Conservation (phyloP, 2,113 vertebrate species). For the Candoia aspera region DNA sequence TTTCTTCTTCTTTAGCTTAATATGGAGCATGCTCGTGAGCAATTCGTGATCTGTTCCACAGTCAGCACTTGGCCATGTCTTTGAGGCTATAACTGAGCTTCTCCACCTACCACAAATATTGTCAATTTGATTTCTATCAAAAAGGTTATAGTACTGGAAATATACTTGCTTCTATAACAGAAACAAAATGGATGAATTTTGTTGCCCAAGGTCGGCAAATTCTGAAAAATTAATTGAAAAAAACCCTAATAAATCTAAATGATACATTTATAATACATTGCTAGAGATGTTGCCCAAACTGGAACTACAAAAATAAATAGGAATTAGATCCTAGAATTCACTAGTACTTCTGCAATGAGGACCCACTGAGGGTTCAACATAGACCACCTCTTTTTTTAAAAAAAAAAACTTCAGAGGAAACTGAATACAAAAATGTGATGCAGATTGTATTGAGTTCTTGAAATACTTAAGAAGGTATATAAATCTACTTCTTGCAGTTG, state of each 20-base stretch:
- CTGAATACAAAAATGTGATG: neutral
- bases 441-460: neutral
- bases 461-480: neutral
- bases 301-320: neutral
- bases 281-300: neutral
- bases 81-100: neutral
- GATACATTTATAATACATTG: neutral
- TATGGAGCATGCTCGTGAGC: neutral
- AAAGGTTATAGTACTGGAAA: neutral
- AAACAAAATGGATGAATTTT: neutral
- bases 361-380: neutral
- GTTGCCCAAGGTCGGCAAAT: neutral
- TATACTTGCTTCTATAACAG: neutral
- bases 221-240: constrained; percentile 9
- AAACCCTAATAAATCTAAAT: neutral
- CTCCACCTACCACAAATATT: neutral
- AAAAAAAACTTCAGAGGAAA: neutral
- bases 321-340: neutral
- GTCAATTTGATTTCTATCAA: neutral
- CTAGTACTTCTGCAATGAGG: neutral
- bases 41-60: neutral
- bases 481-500: neutral
- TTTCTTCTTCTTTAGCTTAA: neutral
- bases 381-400: neutral
- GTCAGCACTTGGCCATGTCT: neutral